Evolutionary conservation across 2,888 invertebrate genomes (phyloP), one percentile per base, ranked within the genome.

Genomic region (Leptinotarsa haldemani): DNA sequence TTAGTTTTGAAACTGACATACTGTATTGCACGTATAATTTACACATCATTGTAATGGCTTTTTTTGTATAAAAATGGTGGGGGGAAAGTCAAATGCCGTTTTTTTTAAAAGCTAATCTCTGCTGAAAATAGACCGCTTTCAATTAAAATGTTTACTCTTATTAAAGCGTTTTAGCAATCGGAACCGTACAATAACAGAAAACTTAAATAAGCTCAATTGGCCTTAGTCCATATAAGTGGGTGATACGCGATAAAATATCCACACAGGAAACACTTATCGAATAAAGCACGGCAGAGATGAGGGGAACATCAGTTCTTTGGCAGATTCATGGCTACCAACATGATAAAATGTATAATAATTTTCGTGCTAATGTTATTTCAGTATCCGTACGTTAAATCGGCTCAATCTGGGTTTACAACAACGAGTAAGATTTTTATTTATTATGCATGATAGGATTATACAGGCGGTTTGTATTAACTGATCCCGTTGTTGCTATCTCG

Each of bases 211-310:
- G 73, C 73, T 71, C 71, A 76, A 71, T 72, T 74, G 70, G 69
- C 70, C 69, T 65, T 69, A 65, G 73, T 75, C 64, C 67, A 40
- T 40, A 65, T 65, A 52, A 65, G 79, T 78, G 78, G 79, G 79
- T 76, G 80, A 80, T 71, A 75, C 69, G 69, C 69, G 80, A 81
- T 81, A 80, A 78, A 81, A 74, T 77, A 75, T 78, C 76, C 79
- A 79, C 78, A 79, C 82, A 81, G 82, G 82, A 82, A 82, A 78
- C 78, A 82, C 75, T 82, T 82, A 82, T 82, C 82, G 74, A 79
- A 80, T 82, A 77, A 82, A 81, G 71, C 58, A 65, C 69, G 16
- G 65, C 46, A 50, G 18, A 56, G 52, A 65, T 65, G 65, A 20
- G 56, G 65, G 56, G 69, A 69, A 67, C 30, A 70, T 76, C 74